phyloP scores from a whole-genome alignment of 2,888 invertebrate species.

The Automeris io region DNA sequence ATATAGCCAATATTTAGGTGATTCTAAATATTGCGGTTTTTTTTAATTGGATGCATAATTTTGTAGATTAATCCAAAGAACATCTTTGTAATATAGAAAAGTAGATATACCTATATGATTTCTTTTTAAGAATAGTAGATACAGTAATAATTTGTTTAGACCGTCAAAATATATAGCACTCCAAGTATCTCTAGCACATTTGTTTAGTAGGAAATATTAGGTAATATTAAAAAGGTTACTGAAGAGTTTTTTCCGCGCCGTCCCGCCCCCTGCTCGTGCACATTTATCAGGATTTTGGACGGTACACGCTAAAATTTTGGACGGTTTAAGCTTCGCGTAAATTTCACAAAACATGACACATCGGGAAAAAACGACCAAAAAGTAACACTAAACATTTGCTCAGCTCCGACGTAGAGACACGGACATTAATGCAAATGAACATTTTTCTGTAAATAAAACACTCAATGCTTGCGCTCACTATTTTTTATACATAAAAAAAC shows the following conservation, averaged over 20 bases:
- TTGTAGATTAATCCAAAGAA: too few species aligned
- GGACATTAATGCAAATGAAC: background rate
- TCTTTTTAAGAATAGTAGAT: too few species aligned
- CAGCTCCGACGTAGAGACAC: background rate
- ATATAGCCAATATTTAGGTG: too few species aligned
- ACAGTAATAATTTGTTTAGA: background rate
- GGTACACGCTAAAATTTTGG: constrained; percentile 79
- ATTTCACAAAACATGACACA: constrained; percentile 72
- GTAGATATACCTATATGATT: too few species aligned
- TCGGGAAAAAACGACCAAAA: constrained; percentile 54
- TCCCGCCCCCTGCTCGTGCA: constrained; percentile 50
- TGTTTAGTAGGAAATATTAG: constrained; percentile 39
- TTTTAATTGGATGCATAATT: too few species aligned
- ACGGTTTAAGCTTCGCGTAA: constrained; percentile 74
- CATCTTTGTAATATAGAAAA: too few species aligned
- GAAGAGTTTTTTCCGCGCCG: constrained; percentile 45
- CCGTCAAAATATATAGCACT: constrained; percentile 12
- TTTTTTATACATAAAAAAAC: too few species aligned
- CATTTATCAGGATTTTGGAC: constrained; percentile 83
- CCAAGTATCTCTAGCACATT: constrained; percentile 29
- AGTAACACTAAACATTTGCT: constrained; percentile 38
- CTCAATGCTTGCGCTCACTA: too few species aligned
- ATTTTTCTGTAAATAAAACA: too few species aligned
- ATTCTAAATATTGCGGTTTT: too few species aligned
- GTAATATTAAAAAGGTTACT: constrained; percentile 51